These are phyloP conservation scores for Hylomyscus alleni DNA, from an alignment of 2,797 vertebrate species.

Conservation along the genomic window DNA sequence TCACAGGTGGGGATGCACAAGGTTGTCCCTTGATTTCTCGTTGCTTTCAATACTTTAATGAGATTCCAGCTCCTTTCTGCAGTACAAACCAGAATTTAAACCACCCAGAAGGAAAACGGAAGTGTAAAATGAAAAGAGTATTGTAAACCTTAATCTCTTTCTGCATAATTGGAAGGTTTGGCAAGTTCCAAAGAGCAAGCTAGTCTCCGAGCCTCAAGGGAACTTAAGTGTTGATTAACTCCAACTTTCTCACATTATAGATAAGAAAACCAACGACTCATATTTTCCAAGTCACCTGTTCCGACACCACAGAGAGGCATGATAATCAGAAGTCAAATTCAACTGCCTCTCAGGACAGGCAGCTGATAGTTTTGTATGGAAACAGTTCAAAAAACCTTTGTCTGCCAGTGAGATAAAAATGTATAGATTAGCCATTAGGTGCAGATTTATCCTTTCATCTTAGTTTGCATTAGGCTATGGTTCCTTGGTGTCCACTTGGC, in stretches of 20 bases:
- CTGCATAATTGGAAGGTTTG: not conserved
- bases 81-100: slow-evolving; percentile 6
- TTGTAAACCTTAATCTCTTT: not conserved
- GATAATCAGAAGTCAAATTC: slow-evolving; percentile 24
- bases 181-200: not conserved
- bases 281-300: not conserved
- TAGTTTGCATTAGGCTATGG: not conserved
- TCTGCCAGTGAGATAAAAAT: slow-evolving; percentile 4
- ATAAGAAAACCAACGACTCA: not conserved
- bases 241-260: not conserved
- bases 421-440: not conserved
- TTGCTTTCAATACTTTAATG: not conserved
- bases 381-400: not conserved
- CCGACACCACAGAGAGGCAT: not conserved
- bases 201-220: not conserved
- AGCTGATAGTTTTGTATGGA: not conserved
- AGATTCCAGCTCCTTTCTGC: not conserved
- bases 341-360: not conserved
- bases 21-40: not conserved
- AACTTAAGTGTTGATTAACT: not conserved
- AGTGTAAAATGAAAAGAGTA: not conserved
- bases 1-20: not conserved
- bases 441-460: not conserved
- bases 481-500: not conserved
- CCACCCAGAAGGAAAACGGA: not conserved